Evolutionary conservation across 2,113 vertebrate genomes (phyloP).

Genomic region (Maccullochella peelii): DNA sequence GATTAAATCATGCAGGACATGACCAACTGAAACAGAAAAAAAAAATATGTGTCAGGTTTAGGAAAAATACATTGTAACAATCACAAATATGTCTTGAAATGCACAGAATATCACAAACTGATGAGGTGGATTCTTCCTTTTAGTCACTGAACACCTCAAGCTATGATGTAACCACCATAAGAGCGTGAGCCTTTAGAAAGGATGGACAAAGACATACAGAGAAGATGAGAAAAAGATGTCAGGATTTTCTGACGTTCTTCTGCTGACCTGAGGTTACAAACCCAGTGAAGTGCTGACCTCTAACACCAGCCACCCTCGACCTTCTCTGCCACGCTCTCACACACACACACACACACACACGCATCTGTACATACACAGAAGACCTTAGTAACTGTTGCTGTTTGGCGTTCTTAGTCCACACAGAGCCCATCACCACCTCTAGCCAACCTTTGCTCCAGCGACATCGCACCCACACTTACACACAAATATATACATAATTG

Average conservation of each 20-base stretch:
- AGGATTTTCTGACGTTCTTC: neutral
- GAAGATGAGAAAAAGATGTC: neutral
- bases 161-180: conserved; percentile 27
- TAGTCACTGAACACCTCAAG: neutral
- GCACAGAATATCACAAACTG: neutral
- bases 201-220: conserved; percentile 23
- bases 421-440: conserved; percentile 52
- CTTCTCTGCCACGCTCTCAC: conserved; percentile 5
- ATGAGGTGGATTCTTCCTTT: neutral
- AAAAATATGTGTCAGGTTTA: too few species aligned
- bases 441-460: conserved; percentile 55
- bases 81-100: neutral
- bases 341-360: conserved; percentile 15
- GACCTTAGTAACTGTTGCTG: conserved; percentile 82
- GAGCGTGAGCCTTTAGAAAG: neutral
- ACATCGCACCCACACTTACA: conserved; percentile 5
- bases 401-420: conserved; percentile 64
- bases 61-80: too few species aligned
- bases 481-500: neutral
- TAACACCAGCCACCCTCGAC: conserved; percentile 1
- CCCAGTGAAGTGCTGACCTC: conserved; percentile 44
- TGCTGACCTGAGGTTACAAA: conserved; percentile 48
- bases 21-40: too few species aligned
- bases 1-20: too few species aligned
- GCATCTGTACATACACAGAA: conserved; percentile 30